Base-by-base conservation (phyloP, 2,113 vertebrate genomes). In the Anser cygnoides region DNA sequence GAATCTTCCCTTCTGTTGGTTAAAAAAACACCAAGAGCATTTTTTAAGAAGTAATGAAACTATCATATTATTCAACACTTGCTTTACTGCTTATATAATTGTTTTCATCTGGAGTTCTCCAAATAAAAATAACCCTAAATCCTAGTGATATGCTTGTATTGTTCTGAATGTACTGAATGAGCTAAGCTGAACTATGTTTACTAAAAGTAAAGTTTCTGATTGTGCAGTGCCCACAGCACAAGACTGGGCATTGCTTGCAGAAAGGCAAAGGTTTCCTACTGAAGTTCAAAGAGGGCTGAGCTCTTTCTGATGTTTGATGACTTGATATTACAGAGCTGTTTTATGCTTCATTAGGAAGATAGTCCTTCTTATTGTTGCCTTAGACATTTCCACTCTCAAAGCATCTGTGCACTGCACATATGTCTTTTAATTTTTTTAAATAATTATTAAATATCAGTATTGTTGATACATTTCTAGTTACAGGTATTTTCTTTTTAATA, bases 291-390 rank as follows among this genome's bases (percentile, higher is more conserved):
- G 8, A 90, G 43, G 31, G 25, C 35, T 89, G 4, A 46, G 21
- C 11, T 82, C 35, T 43, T 89, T n/a, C 65, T 68, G 21, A 10
- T 61, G 23, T 79, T 80, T 41, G 44, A n/a, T 35, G 37, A 65
- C 37, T 79, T 72, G 61, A 13, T 33, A 6, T 61, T 72, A 49
- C 39, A 52, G 62, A 85, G 33, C 58, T 68, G 12, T 20, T 57
- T 21, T 10, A 10, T 31, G 35, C 17, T 79, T 78, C 28, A 3
- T 49, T 39, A 66, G 54, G 37, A 61, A 76, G 25, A 76, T n/a
- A 86, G 87, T 10, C 11, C 7, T 65, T 19, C 31, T 59, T 0
- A 0, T 3, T 39, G 5, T 15, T 67, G 37, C 25, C 8, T 66
- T 61, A 87, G 7, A 5, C 2, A 20, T 74, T 71, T 80, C 5